Base-by-base conservation (phyloP, 2,113 vertebrate genomes). In the Verasper variegatus region DNA sequence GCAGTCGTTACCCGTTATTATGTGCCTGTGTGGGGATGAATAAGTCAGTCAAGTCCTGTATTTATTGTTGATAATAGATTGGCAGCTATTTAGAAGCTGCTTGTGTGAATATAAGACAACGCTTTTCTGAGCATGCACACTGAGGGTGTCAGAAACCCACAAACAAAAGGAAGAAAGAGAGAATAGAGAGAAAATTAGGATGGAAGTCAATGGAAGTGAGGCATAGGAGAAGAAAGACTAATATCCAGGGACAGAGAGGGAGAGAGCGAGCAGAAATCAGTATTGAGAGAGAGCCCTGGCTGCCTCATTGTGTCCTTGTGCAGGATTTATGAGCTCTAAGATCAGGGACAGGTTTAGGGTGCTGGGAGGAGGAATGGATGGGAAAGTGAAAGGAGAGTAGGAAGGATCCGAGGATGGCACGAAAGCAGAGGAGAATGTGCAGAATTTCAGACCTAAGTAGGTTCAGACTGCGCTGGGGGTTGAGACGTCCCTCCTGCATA, bases 301-400 rank as follows among this genome's bases (percentile, higher is more conserved):
- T 85, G 86, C 81, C 81, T 84, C 71, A 58, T 76, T 78, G 71
- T 88, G 88, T 90, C 92, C 88, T 91, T 90, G 88, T 92, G 85
- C 85, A 90, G 87, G 85, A 93, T 92, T 91, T 90, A 92, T 92
- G 91, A 91, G 90, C 85, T 64, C 82, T 69, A 82, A 86, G 87
- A 92, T 91, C 88, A 89, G 85, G 90, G 89, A 89, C 83, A 81
- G 86, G 82, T 90, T 91, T 84, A 82, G 78, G 66, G 58, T 83
- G 82, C 74, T 68, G 23, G 72, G 55, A 78, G 68, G 69, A 68
- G 62, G 57, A 76, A 84, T 68, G 76, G 85, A 80, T 80, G 71
- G 58, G 51, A 80, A 90, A 88, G 85, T 68, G 77, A 83, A 84
- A 73, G 64, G 56, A 84, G 76, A 72, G 84, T 15, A 51, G 2